These are phyloP conservation scores for Nephotettix cincticeps DNA, from an alignment of 1,140 invertebrate genomes.

Conservation along the genomic window DNA sequence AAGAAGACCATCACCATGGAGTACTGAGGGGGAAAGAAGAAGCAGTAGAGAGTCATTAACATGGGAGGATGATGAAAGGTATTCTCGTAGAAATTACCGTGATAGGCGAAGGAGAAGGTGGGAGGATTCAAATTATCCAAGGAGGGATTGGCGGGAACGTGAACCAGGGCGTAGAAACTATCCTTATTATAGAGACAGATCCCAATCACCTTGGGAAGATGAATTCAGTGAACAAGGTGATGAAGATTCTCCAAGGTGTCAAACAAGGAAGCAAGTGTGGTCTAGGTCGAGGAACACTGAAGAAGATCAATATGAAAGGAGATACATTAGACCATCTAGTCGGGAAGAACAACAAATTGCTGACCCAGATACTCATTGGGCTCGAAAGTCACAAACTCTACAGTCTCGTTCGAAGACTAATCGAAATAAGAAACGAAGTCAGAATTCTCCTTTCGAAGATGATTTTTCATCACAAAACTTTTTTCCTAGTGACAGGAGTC, in stretches of 20 bases:
- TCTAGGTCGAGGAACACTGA: not conserved
- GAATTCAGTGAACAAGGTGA: constrained; percentile 45
- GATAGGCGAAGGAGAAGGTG: constrained; percentile 42
- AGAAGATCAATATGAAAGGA: constrained; percentile 19
- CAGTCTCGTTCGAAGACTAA: constrained; percentile 28
- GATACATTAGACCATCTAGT: constrained; percentile 14
- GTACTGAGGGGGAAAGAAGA: constrained; percentile 35
- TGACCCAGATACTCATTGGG: constrained; percentile 51
- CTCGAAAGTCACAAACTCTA: constrained; percentile 33
- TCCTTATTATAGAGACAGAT: constrained; percentile 49
- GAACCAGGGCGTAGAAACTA: constrained; percentile 46
- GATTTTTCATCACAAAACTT: constrained; percentile 56
- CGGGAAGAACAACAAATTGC: constrained; percentile 42
- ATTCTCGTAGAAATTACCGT: constrained; percentile 36
- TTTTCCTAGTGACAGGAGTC: constrained; percentile 37
- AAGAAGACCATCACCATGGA: constrained; percentile 32
- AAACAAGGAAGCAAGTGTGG: constrained; percentile 35
- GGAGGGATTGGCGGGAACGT: constrained; percentile 43
- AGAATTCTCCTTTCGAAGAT: constrained; percentile 67
- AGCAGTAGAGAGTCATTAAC: constrained; percentile 38
- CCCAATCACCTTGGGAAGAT: constrained; percentile 57
- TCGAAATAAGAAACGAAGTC: constrained; percentile 39
- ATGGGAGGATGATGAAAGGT: constrained; percentile 43
- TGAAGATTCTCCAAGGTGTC: constrained; percentile 35
- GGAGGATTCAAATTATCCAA: constrained; percentile 46